These are phyloP conservation scores for Ostrea denselamellosa DNA, from an alignment of 1,140 invertebrate genomes.

Conservation along the genomic window DNA sequence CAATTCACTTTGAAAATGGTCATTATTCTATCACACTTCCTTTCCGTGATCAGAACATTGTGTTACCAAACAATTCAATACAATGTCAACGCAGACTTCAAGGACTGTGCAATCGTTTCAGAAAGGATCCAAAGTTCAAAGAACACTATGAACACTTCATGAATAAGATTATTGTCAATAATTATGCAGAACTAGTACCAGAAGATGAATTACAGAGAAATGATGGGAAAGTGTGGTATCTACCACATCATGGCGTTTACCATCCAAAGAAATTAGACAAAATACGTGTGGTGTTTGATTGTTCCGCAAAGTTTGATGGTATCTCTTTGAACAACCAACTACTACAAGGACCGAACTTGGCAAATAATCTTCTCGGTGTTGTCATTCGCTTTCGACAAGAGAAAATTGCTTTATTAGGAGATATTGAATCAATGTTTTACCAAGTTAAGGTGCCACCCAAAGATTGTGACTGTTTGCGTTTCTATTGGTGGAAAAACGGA, in stretches of 20 bases:
- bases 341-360: conserved; percentile 58
- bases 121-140: conserved; percentile 46
- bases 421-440: conserved; percentile 60
- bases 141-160: conserved; percentile 53
- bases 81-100: conserved; percentile 29
- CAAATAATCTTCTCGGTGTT: conserved; percentile 54
- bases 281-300: conserved; percentile 60
- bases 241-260: conserved; percentile 61
- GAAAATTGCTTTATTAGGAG: conserved; percentile 40
- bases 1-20: conserved; percentile 38
- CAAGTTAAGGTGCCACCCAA: conserved; percentile 51
- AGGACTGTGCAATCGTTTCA: conserved; percentile 38
- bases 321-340: conserved; percentile 55
- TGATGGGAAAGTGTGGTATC: conserved; percentile 55
- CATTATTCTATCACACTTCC: conserved; percentile 42
- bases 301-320: conserved; percentile 50
- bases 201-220: too few relatives aligned
- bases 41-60: conserved; percentile 22
- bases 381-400: conserved; percentile 50
- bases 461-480: conserved; percentile 44
- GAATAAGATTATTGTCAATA: conserved; percentile 46
- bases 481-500: conserved; percentile 52
- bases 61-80: conserved; percentile 38
- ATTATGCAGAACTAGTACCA: conserved; percentile 51
- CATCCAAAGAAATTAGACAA: conserved; percentile 55